A percentile compares a stretch with the other conserved stretches of the same genome.
phyloP scores from a whole-genome alignment of 2,888 invertebrate genomes.

The Alcis repandata region DNA sequence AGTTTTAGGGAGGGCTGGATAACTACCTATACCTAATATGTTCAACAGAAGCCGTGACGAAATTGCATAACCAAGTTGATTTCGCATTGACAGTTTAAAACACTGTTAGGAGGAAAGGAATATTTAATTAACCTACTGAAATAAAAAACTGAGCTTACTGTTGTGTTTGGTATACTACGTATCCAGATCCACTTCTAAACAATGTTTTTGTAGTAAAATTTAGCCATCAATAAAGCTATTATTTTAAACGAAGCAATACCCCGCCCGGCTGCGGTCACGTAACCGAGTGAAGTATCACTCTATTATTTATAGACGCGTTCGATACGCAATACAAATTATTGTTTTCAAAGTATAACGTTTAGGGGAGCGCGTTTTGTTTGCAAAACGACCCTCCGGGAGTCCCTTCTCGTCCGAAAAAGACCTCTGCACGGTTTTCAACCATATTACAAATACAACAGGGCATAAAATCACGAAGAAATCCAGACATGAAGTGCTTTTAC shows the following conservation, averaged over 20 bases:
- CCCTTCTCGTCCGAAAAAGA: conserved; percentile 53
- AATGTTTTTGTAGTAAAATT: conserved; percentile 24
- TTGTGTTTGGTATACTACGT: neutral
- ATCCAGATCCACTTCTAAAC: neutral
- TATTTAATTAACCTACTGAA: no score
- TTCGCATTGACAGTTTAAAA: no score
- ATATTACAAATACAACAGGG: conserved; percentile 64
- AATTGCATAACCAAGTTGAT: no score
- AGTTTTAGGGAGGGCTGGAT: neutral
- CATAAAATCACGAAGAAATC: conserved; percentile 61
- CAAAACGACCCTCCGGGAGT: conserved; percentile 79
- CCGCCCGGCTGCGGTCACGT: conserved; percentile 60
- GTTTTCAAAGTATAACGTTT: conserved; percentile 87
- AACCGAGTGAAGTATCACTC: conserved; percentile 81
- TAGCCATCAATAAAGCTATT: conserved; percentile 51
- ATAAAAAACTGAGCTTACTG: no score
- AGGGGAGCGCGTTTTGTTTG: conserved; percentile 83
- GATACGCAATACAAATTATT: conserved; percentile 87
- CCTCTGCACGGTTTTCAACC: conserved; percentile 65
- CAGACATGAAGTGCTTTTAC: conserved; percentile 70
- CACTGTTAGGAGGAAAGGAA: no score
- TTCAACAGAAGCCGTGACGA: no score
- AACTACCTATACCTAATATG: no score
- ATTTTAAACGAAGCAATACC: conserved; percentile 63
- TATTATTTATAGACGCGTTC: conserved; percentile 86